phyloP scores from a whole-genome alignment of 1,140 invertebrate species.

The Dendroctonus ponderosae region DNA sequence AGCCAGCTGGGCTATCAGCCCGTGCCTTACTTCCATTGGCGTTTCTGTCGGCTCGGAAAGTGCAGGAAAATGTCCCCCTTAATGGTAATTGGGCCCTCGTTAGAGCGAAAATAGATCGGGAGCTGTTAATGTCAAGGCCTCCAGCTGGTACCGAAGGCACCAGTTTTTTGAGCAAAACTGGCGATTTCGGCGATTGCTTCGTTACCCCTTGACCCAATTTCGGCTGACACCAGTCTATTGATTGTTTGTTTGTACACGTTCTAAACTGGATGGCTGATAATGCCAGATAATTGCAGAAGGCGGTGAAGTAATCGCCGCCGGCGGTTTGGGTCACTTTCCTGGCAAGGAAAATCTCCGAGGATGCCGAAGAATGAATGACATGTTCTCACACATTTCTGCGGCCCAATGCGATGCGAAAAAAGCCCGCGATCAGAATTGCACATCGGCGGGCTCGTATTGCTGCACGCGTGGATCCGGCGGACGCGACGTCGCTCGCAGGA shows the following conservation, averaged over 20 bases:
- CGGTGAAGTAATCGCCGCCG: too few species aligned
- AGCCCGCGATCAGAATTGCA: constrained; percentile 25
- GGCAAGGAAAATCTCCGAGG: too few species aligned
- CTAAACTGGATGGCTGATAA: too few species aligned
- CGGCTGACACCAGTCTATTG: too few species aligned
- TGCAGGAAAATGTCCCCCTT: constrained; percentile 1
- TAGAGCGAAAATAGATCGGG: constrained; percentile 10
- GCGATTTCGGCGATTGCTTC: too few species aligned
- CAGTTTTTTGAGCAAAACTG: too few species aligned
- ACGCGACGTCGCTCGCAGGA: neutral
- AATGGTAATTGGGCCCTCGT: neutral
- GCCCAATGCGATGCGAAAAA: constrained; percentile 8
- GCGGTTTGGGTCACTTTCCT: too few species aligned
- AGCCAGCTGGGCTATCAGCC: neutral
- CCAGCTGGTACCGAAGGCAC: too few species aligned
- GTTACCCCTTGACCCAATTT: too few species aligned
- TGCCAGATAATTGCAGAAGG: too few species aligned
- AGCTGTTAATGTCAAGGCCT: constrained; percentile 24
- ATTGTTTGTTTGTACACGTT: too few species aligned
- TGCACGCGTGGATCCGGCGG: too few species aligned
- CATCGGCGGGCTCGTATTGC: constrained; percentile 1
- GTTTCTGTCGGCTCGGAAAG: neutral
- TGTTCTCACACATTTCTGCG: constrained; percentile 23
- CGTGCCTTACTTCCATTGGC: neutral
- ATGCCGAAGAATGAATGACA: constrained; percentile 18